phyloP scores from a whole-genome alignment of 2,888 invertebrate genomes.

The Dusona sp. region DNA sequence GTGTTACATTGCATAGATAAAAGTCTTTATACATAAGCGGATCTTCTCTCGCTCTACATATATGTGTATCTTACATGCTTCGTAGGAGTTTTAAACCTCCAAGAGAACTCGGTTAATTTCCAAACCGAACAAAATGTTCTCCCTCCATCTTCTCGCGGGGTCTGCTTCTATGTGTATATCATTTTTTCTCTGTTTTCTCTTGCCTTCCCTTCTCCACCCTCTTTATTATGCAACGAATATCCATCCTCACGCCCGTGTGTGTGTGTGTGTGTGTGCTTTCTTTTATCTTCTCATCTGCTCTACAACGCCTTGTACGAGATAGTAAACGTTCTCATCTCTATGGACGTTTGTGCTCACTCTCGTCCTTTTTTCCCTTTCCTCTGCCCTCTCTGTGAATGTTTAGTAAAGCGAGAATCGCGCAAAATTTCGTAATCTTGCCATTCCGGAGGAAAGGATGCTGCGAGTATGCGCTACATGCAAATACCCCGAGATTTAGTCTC shows the following conservation, averaged over 20 bases:
- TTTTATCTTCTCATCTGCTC: conserved; percentile 49
- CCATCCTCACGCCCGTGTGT: conserved; percentile 13
- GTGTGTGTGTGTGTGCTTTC: conserved; percentile 52
- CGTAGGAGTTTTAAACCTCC: conserved; percentile 40
- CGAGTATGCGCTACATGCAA: conserved; percentile 6
- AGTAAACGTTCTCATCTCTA: conserved; percentile 38
- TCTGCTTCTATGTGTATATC: not conserved
- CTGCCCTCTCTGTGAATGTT: not conserved
- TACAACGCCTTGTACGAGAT: conserved; percentile 58
- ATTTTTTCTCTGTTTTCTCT: conserved; percentile 12
- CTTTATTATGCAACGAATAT: conserved; percentile 44
- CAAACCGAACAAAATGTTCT: conserved; percentile 62
- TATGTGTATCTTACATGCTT: conserved; percentile 34
- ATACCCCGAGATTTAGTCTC: conserved; percentile 5
- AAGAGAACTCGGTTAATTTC: conserved; percentile 63
- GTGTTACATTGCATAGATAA: conserved; percentile 31
- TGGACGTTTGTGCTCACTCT: conserved; percentile 7
- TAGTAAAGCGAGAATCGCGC: conserved; percentile 39
- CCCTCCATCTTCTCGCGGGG: not conserved
- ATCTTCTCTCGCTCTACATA: conserved; percentile 51
- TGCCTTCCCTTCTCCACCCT: conserved; percentile 30
- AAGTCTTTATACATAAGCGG: conserved; percentile 13
- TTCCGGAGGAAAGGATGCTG: conserved; percentile 27
- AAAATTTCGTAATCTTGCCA: conserved; percentile 56
- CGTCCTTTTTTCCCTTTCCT: not conserved